These are phyloP conservation scores for Solea solea DNA, from an alignment of 2,113 vertebrate genomes.

Conservation along the genomic window DNA sequence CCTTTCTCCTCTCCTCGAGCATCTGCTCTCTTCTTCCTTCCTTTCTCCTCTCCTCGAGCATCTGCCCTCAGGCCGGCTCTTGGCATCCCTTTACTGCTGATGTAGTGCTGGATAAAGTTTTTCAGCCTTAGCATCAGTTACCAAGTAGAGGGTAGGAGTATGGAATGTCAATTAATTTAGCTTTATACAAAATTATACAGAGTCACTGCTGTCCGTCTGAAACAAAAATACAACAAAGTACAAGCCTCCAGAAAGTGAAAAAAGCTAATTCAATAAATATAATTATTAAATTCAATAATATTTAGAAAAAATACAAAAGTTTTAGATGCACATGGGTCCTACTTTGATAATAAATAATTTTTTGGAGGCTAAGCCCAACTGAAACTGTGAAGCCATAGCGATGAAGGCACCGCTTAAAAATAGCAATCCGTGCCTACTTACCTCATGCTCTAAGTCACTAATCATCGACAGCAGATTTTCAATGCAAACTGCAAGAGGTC, in stretches of 20 bases:
- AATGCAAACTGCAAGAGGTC: slow-evolving; percentile 63
- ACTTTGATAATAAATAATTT: too few species aligned
- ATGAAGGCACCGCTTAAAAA: slow-evolving; percentile 18
- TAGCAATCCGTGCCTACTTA: slow-evolving; percentile 45
- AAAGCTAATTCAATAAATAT: too few species aligned
- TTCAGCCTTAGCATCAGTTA: slow-evolving; percentile 65
- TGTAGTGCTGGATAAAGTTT: slow-evolving; percentile 42
- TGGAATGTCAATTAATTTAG: slow-evolving; percentile 41
- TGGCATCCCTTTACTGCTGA: slow-evolving; percentile 12
- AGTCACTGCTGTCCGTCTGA: slow-evolving; percentile 8
- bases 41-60: background rate
- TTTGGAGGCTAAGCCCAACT: background rate
- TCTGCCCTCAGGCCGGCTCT: background rate
- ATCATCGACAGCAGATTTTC: slow-evolving; percentile 65
- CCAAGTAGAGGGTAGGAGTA: slow-evolving; percentile 37
- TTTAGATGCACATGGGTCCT: too few species aligned
- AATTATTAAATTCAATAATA: too few species aligned
- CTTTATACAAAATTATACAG: slow-evolving; percentile 4
- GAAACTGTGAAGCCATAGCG: too few species aligned
- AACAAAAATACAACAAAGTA: background rate
- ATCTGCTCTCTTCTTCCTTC: too few species aligned
- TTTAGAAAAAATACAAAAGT: too few species aligned
- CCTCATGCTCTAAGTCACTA: slow-evolving; percentile 65
- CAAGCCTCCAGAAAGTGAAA: too few species aligned
- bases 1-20: background rate